phyloP scores from a whole-genome alignment of 2,888 invertebrate genomes.

The Acanthosepion lycidas region DNA sequence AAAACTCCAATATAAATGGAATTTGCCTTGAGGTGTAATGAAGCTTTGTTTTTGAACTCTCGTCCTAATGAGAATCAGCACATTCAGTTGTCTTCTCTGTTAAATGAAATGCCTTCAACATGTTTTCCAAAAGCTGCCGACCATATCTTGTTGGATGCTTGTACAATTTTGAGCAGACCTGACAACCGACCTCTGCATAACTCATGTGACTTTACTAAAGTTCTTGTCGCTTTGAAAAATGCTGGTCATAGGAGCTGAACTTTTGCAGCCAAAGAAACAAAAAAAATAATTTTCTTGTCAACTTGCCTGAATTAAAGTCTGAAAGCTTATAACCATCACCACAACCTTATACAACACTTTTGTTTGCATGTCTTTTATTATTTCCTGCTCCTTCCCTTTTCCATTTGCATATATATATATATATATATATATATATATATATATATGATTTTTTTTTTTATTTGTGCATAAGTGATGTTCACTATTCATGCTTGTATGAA shows the following conservation, averaged over 20 bases:
- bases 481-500: conserved; percentile 1
- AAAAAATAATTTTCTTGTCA: background rate
- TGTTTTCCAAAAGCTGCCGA: background rate
- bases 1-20: background rate
- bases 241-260: background rate
- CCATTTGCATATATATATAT: background rate
- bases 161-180: background rate
- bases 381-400: background rate
- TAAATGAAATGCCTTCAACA: background rate
- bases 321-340: too few species aligned
- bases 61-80: background rate
- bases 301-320: background rate
- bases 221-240: background rate
- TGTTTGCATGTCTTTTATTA: background rate
- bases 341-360: background rate
- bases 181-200: background rate
- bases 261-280: background rate
- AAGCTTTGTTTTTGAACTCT: background rate
- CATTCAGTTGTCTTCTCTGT: background rate
- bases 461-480: background rate
- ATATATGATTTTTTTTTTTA: too few species aligned
- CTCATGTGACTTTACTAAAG: conserved; percentile 17
- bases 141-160: background rate
- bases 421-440: background rate
- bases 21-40: background rate